These are phyloP conservation scores for Gambusia yucatana DNA, from an alignment of 2,797 vertebrate species.

Conservation along the genomic window DNA sequence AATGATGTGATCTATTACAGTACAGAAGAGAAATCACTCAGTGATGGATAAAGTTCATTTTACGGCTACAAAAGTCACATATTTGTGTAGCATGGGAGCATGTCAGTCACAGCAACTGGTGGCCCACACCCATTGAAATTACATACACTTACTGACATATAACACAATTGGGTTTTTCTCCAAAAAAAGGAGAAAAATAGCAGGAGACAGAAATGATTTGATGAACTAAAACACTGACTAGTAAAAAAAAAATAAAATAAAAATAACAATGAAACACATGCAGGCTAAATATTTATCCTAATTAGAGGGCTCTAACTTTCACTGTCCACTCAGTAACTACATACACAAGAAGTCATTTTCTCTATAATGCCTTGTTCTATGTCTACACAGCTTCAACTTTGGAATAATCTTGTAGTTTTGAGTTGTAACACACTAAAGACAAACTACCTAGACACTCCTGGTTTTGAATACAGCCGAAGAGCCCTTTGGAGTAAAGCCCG, in stretches of 20 bases:
- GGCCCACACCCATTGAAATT: constrained; percentile 63
- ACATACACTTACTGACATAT: constrained; percentile 56
- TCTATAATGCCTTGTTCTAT: constrained; percentile 5
- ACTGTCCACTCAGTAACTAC: constrained; percentile 34
- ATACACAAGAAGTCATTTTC: constrained; percentile 13
- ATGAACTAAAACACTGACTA: constrained; percentile 52
- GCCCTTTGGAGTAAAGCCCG: constrained; percentile 55
- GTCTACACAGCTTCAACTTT: constrained; percentile 59
- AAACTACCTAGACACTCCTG: constrained; percentile 41
- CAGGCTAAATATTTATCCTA: constrained; percentile 43
- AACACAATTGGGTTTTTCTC: constrained; percentile 51
- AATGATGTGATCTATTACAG: not conserved
- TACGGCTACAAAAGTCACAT: constrained; percentile 24
- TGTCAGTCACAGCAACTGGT: constrained; percentile 61
- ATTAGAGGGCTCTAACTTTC: constrained; percentile 36
- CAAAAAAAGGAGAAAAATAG: constrained; percentile 31
- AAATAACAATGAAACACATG: constrained; percentile 27
- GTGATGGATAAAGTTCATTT: constrained; percentile 21
- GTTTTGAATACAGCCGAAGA: constrained; percentile 63
- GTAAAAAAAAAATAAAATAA: constrained; percentile 35
- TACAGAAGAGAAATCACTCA: not conserved
- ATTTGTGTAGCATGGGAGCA: constrained; percentile 49
- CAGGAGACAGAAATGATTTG: constrained; percentile 58
- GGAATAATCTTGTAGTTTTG: constrained; percentile 62
- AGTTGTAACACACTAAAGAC: constrained; percentile 48